Evolutionary conservation across 2,797 vertebrate species (phyloP), one percentile per base, ranked within the genome.

Genomic region (Thunnus albacares): DNA sequence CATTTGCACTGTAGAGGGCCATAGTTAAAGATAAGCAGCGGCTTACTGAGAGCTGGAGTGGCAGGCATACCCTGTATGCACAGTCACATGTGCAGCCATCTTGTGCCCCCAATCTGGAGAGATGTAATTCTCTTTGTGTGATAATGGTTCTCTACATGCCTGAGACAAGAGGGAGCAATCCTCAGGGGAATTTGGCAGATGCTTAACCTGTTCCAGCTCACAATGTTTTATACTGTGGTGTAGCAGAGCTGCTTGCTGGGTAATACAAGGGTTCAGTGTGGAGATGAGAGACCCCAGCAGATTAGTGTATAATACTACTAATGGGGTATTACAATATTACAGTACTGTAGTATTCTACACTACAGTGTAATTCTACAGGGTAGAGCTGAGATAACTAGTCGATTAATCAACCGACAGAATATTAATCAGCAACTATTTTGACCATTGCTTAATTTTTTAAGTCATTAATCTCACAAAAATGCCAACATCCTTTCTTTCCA

Each of bases 1-100:
- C 24, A 76, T 80, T 82, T 85, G 51, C 77, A 76, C 71, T 61
- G 75, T 1, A 55, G 80, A 77, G 69, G 62, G 69, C 75, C 68
- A 68, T 38, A 64, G 85, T 75, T 71, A 41, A 75, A 90, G 87
- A 90, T 87, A 77, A 87, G 87, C 61, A 51, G 64, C 28, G 3
- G 80, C 77, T 88, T 89, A 86, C 69, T 84, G 75, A 71, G 47
- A 84, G 80, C 71, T 71, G 75, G 80, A 84, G 84, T 83, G 82
- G 75, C 85, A 87, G 74, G 62, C 76, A 66, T 64, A 77, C 67
- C 57, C 71, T 68, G 75, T 72, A 86, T 83, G 82, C 83, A 78
- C 75, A 65, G 82, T 87, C 89, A 89, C 73, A 85, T 82, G 86
- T 68, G 73, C 75, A 85, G 83, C 89, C 91, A 91, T 93, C 83